Evolutionary conservation across 2,888 invertebrate genomes (phyloP).

Genomic region (Eucera pruinosa): DNA sequence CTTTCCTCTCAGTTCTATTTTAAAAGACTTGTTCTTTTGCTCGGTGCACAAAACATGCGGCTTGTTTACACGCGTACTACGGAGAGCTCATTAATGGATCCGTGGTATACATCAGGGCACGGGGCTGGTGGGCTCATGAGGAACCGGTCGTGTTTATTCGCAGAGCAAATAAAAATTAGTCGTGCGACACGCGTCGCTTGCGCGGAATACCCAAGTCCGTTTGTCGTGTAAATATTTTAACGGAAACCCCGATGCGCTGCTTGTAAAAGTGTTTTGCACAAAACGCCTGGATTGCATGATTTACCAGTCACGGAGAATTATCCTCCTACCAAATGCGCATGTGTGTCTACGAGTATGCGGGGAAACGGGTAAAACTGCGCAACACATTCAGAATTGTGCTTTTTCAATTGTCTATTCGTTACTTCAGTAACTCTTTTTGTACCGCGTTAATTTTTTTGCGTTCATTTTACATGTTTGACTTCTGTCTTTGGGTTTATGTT

Average conservation of each 20-base stretch:
- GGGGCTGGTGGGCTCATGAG: slow-evolving; percentile 25
- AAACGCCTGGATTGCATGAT: slow-evolving; percentile 23
- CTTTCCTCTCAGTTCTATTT: slow-evolving; percentile 48
- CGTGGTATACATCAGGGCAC: slow-evolving; percentile 16
- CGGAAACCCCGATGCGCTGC: slow-evolving; percentile 5
- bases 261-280: neutral
- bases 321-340: neutral
- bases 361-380: slow-evolving; percentile 10
- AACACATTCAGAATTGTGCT: neutral
- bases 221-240: slow-evolving; percentile 22
- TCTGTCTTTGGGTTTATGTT: too few relatives aligned
- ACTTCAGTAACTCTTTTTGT: neutral
- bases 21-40: slow-evolving; percentile 47
- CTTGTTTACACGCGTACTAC: slow-evolving; percentile 54
- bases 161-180: slow-evolving; percentile 48
- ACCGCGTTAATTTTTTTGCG: neutral
- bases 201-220: slow-evolving; percentile 7
- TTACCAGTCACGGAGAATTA: slow-evolving; percentile 12
- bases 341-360: too few relatives aligned
- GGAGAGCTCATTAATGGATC: slow-evolving; percentile 50
- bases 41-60: slow-evolving; percentile 41
- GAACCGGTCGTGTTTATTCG: slow-evolving; percentile 35
- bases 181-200: slow-evolving; percentile 27
- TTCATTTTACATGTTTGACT: too few relatives aligned
- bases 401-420: neutral